phyloP scores from a whole-genome alignment of 2,888 invertebrate species.

The Cephus runcator region DNA sequence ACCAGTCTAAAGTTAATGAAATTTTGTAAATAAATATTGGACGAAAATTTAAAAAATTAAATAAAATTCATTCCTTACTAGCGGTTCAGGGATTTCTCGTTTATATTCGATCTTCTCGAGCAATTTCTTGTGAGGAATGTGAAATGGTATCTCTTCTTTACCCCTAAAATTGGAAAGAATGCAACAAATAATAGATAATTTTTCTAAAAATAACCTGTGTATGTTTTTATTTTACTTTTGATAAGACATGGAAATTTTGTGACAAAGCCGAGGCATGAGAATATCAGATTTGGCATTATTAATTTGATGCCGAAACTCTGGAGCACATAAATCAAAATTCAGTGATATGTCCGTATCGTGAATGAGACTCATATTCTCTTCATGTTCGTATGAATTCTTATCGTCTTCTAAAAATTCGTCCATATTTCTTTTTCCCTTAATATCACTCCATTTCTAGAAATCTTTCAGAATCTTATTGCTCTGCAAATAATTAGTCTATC shows the following conservation, averaged over 20 bases:
- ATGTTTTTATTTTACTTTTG: conserved; percentile 9
- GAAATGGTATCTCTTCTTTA: conserved; percentile 67
- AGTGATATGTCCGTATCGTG: neutral
- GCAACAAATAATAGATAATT: neutral
- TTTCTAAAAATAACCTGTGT: neutral
- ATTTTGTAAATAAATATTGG: conserved; percentile 4
- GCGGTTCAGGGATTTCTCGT: conserved; percentile 69
- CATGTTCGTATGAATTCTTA: neutral
- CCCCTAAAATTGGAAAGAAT: conserved; percentile 33
- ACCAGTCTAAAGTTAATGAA: conserved; percentile 66
- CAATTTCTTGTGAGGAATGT: conserved; percentile 72
- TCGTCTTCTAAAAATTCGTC: neutral
- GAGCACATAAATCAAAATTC: neutral
- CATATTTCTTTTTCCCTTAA: neutral
- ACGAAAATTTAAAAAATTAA: conserved; percentile 9
- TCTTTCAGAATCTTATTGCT: neutral
- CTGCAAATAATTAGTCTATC: neutral
- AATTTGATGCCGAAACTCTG: conserved; percentile 15
- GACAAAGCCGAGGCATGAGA: conserved; percentile 20
- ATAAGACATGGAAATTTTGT: conserved; percentile 16
- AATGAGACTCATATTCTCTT: neutral
- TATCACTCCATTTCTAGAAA: neutral
- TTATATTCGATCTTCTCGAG: conserved; percentile 73
- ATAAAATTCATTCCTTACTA: conserved; percentile 64
- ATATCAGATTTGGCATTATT: conserved; percentile 4